Conservation (phyloP, 2,888 invertebrate genomes). For the Diadegma fenestrale region DNA sequence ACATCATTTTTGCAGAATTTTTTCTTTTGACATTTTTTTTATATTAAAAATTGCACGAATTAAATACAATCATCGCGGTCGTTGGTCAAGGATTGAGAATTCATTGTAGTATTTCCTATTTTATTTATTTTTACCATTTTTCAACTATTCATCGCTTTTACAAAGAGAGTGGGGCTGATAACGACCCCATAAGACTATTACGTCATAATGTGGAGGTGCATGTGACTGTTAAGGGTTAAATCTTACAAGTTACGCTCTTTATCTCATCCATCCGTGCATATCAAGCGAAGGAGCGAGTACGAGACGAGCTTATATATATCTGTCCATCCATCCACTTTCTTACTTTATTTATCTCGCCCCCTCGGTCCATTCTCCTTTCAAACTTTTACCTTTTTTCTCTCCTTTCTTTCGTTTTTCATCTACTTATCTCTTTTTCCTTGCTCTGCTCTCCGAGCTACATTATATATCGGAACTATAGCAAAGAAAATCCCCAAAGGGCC, state of each 20-base stretch:
- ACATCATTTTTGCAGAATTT: too few species aligned
- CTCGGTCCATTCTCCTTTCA: conserved; percentile 44
- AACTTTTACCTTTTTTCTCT: conserved; percentile 44
- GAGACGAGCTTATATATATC: conserved; percentile 54
- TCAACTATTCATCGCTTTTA: too few species aligned
- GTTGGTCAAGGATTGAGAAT: too few species aligned
- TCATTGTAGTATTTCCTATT: too few species aligned
- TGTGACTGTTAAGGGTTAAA: too few species aligned
- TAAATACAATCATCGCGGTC: too few species aligned
- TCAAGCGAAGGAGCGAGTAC: neutral
- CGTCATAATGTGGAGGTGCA: too few species aligned
- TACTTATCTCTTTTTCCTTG: neutral
- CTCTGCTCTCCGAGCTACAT: neutral
- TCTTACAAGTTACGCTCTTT: neutral
- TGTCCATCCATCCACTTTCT: conserved; percentile 45
- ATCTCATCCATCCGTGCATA: neutral
- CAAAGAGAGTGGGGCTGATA: too few species aligned
- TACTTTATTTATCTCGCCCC: conserved; percentile 47
- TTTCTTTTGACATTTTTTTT: too few species aligned
- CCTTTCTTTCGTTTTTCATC: neutral
- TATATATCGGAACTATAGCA: neutral
- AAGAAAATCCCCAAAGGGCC: conserved; percentile 58
- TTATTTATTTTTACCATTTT: too few species aligned
- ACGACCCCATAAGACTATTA: too few species aligned
- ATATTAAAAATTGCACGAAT: too few species aligned